phyloP scores from a whole-genome alignment of 1,140 invertebrate species.

The Triops cancriformis region DNA sequence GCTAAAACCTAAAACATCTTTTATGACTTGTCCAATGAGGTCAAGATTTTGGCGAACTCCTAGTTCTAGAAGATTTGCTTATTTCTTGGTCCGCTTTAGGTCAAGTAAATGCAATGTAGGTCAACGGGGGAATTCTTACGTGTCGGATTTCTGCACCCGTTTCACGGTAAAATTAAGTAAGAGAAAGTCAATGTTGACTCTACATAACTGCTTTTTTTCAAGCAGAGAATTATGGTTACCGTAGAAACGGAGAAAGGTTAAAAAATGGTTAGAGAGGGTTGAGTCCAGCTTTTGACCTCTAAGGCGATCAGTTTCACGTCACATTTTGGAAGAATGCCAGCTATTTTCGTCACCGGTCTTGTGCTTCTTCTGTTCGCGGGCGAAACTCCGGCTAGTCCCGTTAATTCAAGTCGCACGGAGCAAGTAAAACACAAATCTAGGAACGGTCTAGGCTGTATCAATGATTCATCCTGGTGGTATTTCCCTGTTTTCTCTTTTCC shows the following conservation, averaged over 20 bases:
- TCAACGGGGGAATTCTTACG: not conserved
- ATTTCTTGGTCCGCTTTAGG: not conserved
- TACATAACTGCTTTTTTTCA: not conserved
- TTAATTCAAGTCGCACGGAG: not conserved
- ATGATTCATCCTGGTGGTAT: not conserved
- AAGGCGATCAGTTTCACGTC: not conserved
- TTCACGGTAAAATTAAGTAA: not conserved
- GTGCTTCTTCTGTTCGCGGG: not conserved
- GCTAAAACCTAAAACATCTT: not conserved
- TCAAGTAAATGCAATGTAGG: not conserved
- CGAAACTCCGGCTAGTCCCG: not conserved
- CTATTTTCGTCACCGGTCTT: not conserved
- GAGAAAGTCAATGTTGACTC: not conserved
- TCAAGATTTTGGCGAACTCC: conserved; percentile 1
- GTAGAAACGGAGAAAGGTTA: not conserved
- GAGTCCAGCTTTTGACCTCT: not conserved
- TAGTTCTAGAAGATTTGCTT: not conserved
- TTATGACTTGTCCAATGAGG: not conserved
- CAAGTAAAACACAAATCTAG: not conserved
- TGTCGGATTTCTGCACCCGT: not conserved
- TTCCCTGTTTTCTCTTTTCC: conserved; percentile 6
- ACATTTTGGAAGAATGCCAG: not conserved
- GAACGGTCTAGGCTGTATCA: not conserved
- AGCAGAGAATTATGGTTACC: not conserved
- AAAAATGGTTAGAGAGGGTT: not conserved